Base-by-base conservation (phyloP, 1,140 invertebrate genomes). In the Conus betulinus region DNA sequence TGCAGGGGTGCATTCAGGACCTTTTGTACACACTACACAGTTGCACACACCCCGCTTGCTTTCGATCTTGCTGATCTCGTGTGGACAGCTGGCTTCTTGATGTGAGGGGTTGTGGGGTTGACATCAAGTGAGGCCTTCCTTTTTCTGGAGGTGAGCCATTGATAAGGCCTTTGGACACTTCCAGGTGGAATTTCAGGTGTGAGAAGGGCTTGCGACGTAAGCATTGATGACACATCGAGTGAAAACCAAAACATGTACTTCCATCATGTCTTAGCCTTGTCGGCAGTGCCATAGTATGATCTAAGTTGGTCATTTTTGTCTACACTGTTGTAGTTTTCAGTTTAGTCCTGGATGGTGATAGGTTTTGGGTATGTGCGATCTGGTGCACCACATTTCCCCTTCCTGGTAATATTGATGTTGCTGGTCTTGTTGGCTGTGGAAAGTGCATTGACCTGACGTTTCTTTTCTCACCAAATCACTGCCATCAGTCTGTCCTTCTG, bases 231-330 rank as follows among this genome's bases (percentile, higher is more conserved):
- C 27, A 81, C 79, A 53, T 81, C 79, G 8, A 81, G 25, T 11
- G 52, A 0, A 23, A 81, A 81, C 79, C 79, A 81, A 27, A 81
- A 81, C 79, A 81, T 52, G 25, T 81, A 81, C 39, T 81, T 81
- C 79, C 79, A 81, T 10, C 79, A 81, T 5, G 5, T 81, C 11
- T 81, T 39, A 10, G 79, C 79, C 79, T 52, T 81, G 79, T 39
- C 5, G 25, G 79, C 11, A 17, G 3, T 81, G 10, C 79, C 79
- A 81, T 81, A 81, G 23, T 84, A 84, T 7, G 20, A 25, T 25
- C 60, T 55, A 8, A 84, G 83, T 25, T 84, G 60, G 60, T 63
- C 60, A 84, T 84, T 84, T 60, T 84, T 84, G 55, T 84, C 60
- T 15, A 84, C 60, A 13, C 17, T 15, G n/a, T 84, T 84, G 83